Evolutionary conservation across 2,888 invertebrate genomes (phyloP), one percentile per base, ranked within the genome.

Genomic region (Morpho deidamia): DNA sequence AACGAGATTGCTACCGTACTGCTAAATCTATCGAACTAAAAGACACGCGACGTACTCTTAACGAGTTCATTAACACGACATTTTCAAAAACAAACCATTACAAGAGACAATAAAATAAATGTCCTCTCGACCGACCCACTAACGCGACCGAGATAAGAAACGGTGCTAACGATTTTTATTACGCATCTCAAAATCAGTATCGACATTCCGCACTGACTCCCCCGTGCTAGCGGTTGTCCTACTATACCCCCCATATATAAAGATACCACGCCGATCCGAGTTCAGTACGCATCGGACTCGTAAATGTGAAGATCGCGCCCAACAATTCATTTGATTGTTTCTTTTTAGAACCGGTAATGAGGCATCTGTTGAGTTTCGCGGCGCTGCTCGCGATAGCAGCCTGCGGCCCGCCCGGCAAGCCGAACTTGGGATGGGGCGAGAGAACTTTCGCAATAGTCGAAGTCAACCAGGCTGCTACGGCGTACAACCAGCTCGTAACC

Each of bases 401-500:
- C 48, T 75, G 76, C 61, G 81, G 68, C n/a, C 83, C 85, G 35
- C 89, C 89, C 0, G 89, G 89, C 23, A 83, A 79, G 56, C 85
- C 89, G 0, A 75, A 74, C 55, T 71, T 89, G 35, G 89, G 89
- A 59, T 89, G 89, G 89, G 89, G 89, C 0, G 89, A 89, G 60
- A 72, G 89, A 42, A 80, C 79, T 59, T 89, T 89, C 70, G 82
- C 87, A 7, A 83, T 89, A 62, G 74, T 89, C 14, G 89, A 89
- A 67, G 89, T 89, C 58, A 89, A 86, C 65, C 89, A 88, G 64
- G 89, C 88, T 8, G 89, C 89, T 11, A 89, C 89, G 2, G 89
- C 89, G 1, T 89, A 89, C 67, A 87, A 89, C 69, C 88, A 89
- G 65, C 77, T 89, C 38, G 89, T 89, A 12, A 83, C 68, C 1